Base-by-base conservation (phyloP, 2,888 invertebrate species). In the Epistrophella euchroma region DNA sequence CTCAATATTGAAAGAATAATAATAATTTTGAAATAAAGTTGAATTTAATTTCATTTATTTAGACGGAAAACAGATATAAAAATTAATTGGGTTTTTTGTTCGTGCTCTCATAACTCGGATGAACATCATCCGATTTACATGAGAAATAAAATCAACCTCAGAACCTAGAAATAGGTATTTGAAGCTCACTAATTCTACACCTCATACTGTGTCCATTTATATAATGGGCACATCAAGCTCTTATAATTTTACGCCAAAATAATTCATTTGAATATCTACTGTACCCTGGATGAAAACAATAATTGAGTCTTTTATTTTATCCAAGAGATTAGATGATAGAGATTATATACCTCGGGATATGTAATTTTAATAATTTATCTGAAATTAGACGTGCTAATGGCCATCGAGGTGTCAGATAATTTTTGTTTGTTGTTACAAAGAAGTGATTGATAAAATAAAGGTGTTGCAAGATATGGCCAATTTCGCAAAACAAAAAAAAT, bases 401-500 rank as follows among this genome's bases (percentile, higher is more conserved):
- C 25, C 52, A 77, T 68, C 22, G 45, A 60, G 60, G 82, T 83
- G 82, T 72, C 60, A 47, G 66, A 50, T 56, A 55, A 43, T 52
- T 68, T 15, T 43, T 19, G 13, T n/a, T 35, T 19, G 5, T n/a
- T 28, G 28, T 25, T 50, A 11, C n/a, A 22, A 10, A 28, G 13
- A 35, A 60, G 40, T 47, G 2, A 47, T 43, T 15, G 50, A 22
- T 7, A 11, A 11, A 66, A 22, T 68, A n/a, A 6, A 25, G 10
- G 47, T 47, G 47, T 22, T 15, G 66, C 28, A 22, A 70, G 47
- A 52, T n/a, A 77, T 32, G 13, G 2, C 11, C 1, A 52, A 47
- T 68, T 58, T n/a, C n/a, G n/a, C 11, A 17, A 0, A 19, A 50
- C 17, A 76, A 70, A 60, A 58, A 70, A 19, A 70, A 76, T 58